Conservation (phyloP, 2,888 invertebrate species). For the Lordiphosa andalusiaca region DNA sequence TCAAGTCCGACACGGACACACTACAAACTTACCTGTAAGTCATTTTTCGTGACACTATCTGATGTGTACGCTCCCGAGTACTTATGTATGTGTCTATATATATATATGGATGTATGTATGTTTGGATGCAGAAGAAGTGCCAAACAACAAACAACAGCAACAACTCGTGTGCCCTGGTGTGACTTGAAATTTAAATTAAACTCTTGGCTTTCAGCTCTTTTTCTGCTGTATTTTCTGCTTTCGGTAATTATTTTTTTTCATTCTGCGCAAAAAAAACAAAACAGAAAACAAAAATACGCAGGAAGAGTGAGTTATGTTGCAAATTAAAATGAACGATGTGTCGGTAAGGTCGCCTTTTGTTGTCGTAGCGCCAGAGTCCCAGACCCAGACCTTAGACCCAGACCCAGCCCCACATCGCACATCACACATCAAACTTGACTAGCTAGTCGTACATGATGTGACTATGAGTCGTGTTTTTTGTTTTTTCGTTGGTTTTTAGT, state of each 20-base stretch:
- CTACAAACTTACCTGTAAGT: conserved; percentile 53
- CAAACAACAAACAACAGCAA: conserved; percentile 6
- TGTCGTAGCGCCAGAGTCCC: conserved; percentile 52
- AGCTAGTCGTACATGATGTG: conserved; percentile 70
- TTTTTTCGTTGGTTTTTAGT: conserved; percentile 64
- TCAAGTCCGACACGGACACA: conserved; percentile 4
- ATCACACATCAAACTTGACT: conserved; percentile 59
- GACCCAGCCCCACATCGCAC: conserved; percentile 27
- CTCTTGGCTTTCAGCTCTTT: conserved; percentile 31
- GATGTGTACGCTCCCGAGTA: not conserved
- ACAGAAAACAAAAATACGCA: conserved; percentile 10
- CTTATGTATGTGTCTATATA: too few species aligned
- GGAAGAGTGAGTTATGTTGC: conserved; percentile 57
- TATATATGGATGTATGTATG: conserved; percentile 6
- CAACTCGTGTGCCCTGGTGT: conserved; percentile 54
- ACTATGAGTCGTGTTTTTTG: conserved; percentile 67
- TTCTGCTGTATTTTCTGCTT: conserved; percentile 20
- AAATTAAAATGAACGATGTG: conserved; percentile 78
- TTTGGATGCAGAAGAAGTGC: conserved; percentile 9
- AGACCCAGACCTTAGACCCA: conserved; percentile 15
- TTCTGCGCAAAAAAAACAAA: conserved; percentile 39
- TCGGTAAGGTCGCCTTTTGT: conserved; percentile 67
- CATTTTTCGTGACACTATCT: conserved; percentile 70
- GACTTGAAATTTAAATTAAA: conserved; percentile 78
- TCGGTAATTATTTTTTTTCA: conserved; percentile 61